Percentiles rank a stretch among this genome's conserved stretches.
Evolutionary conservation across 1,140 invertebrate species (phyloP).

Genomic region (Rhopalosiphum maidis): DNA sequence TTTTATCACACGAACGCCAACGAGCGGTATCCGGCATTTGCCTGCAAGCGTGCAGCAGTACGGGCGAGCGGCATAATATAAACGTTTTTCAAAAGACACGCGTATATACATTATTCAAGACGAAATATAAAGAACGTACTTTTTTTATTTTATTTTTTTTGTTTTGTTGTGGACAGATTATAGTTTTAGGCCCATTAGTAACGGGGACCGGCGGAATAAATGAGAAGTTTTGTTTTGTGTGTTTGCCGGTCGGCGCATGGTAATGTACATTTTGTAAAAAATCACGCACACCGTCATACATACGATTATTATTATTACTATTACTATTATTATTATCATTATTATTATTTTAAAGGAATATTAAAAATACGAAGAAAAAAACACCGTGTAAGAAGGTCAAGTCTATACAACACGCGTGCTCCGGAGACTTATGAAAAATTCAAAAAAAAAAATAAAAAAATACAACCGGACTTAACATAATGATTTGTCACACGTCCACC

Average conservation of each 20-base stretch:
- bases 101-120: constrained; percentile 55
- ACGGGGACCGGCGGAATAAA: constrained; percentile 54
- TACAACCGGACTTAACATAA: constrained; percentile 43
- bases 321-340: constrained; percentile 47
- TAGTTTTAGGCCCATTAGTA: constrained; percentile 52
- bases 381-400: constrained; percentile 51
- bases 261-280: constrained; percentile 57
- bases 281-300: constrained; percentile 56
- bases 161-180: constrained; percentile 44
- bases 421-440: constrained; percentile 51
- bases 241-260: constrained; percentile 45
- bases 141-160: constrained; percentile 21
- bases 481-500: constrained; percentile 55
- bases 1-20: not conserved
- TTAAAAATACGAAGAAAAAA: constrained; percentile 29
- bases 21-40: constrained; percentile 37
- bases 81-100: constrained; percentile 51
- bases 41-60: not conserved
- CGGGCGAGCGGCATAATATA: constrained; percentile 21
- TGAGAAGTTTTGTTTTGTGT: constrained; percentile 55
- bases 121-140: constrained; percentile 34
- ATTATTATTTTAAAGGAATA: constrained; percentile 43
- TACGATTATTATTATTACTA: constrained; percentile 49
- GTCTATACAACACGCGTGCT: constrained; percentile 29
- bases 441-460: constrained; percentile 38